Evolutionary conservation across 2,797 vertebrate genomes (phyloP), one percentile per base, ranked within the genome.

Genomic region (Halcyon badia): DNA sequence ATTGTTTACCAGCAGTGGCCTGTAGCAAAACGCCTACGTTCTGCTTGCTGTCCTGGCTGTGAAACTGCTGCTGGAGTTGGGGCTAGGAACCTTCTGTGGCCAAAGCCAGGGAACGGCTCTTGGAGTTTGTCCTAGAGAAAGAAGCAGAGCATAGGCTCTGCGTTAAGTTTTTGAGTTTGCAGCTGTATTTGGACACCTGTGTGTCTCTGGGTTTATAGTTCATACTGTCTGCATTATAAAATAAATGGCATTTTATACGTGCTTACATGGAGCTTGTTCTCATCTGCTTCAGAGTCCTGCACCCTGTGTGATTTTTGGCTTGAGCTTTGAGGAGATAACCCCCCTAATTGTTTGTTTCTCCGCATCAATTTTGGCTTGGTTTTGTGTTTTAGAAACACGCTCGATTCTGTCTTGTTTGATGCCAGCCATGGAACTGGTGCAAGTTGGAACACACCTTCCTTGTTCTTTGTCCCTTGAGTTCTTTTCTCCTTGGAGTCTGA

Each of bases 21-120:
- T 10, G 0, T 5, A n/a, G 42, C 17, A 16, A 35, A 39, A 4
- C 16, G 21, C 14, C 10, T 1, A 0, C 2, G 5, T 49, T 48
- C 28, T n/a, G 52, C 39, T 69, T 26, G 14, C 51, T 25, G 15
- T 13, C 5, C 6, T 15, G 62, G 46, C 76, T 35, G 49, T 9
- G 30, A 5, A 5, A 4, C 1, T 56, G 52, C 62, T 48, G 61
- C 2, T 31, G 65, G 37, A 20, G 33, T 3, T 48, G 1, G 73
- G 62, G 33, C 25, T 52, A 60, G 33, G 58, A 35, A 20, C 41
- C 18, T 87, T 12, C 79, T 39, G 48, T 14, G 30, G 49, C 57
- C 58, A 48, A 26, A 77, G 48, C 31, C 25, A 28, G 14, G 25
- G 14, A 26, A 20, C 25, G 1, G 21, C 10, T 49, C 8, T 18